These are phyloP conservation scores for Pseudococcus jackbeardsleyi DNA, from an alignment of 2,888 invertebrate genomes.

Conservation along the genomic window DNA sequence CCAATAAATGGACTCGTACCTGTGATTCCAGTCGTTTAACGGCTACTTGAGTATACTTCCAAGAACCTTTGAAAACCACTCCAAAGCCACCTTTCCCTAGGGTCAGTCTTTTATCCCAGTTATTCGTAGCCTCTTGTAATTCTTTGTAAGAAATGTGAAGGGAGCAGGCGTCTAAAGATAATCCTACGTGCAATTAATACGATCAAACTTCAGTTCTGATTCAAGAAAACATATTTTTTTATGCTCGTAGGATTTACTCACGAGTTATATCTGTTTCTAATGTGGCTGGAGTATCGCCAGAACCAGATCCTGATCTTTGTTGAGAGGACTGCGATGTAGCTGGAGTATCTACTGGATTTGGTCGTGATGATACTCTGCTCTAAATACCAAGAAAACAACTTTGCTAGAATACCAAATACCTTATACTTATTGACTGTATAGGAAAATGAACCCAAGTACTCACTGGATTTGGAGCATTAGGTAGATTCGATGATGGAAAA, in stretches of 20 bases:
- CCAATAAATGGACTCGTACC: conserved; percentile 58
- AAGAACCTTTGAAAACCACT: conserved; percentile 88
- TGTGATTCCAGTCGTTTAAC: conserved; percentile 77
- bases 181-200: neutral
- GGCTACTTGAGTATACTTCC: conserved; percentile 90
- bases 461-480: neutral
- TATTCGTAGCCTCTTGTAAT: conserved; percentile 81
- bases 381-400: too few relatives aligned
- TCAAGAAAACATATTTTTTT: neutral
- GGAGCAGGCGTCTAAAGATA: conserved; percentile 71
- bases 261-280: neutral
- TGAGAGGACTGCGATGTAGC: neutral
- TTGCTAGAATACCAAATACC: neutral
- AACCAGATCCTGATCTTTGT: neutral
- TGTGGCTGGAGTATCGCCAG: neutral
- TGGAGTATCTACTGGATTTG: neutral
- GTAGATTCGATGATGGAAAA: neutral
- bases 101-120: conserved; percentile 80
- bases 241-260: neutral
- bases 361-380: neutral
- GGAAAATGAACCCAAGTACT: neutral
- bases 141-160: conserved; percentile 81
- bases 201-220: neutral
- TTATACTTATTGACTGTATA: too few relatives aligned
- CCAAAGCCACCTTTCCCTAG: conserved; percentile 94